Base-by-base conservation (phyloP, 1,140 invertebrate species). In the Forficula auricularia region DNA sequence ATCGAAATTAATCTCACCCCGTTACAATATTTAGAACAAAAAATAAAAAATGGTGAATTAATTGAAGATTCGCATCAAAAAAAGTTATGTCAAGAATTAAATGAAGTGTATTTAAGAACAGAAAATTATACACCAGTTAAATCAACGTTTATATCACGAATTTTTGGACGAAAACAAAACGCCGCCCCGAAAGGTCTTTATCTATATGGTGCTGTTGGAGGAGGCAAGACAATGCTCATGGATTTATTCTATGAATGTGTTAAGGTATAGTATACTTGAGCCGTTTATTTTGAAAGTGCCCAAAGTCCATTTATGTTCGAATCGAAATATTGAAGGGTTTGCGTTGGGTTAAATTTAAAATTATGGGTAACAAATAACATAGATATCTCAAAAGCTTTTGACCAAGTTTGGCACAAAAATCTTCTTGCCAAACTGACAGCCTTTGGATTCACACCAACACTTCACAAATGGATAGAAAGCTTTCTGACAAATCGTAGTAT, bases 141-240 rank as follows among this genome's bases (percentile, higher is more conserved):
- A n/a, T n/a, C n/a, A n/a, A n/a, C n/a, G n/a, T n/a, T n/a, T n/a
- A n/a, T n/a, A n/a, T n/a, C n/a, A n/a, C n/a, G n/a, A n/a, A n/a
- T n/a, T n/a, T n/a, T n/a, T n/a, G n/a, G 58, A 59, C n/a, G n/a
- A 57, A 63, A 62, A 59, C 56, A 38, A 47, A 55, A 55, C 57
- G 66, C 61, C 52, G 60, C 69, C 12, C 81, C 81, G 0, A 74
- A 77, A 59, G 85, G 84, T 6, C 58, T 89, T 7, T 89, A 89
- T 54, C 71, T 89, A 36, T 77, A 81, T 63, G 84, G 85, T 36
- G 76, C 82, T 56, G 83, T 90, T 51, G 87, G 90, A 36, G 84
- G 88, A 55, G 90, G 90, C 43, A 95, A 99, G 72, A 98, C 95
- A 9, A 98, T 98, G 81, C 64, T 98, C 18, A 98, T 98, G 95